Evolutionary conservation across 2,888 invertebrate genomes (phyloP), one percentile per base, ranked within the genome.

Genomic region (Sericinus montela): DNA sequence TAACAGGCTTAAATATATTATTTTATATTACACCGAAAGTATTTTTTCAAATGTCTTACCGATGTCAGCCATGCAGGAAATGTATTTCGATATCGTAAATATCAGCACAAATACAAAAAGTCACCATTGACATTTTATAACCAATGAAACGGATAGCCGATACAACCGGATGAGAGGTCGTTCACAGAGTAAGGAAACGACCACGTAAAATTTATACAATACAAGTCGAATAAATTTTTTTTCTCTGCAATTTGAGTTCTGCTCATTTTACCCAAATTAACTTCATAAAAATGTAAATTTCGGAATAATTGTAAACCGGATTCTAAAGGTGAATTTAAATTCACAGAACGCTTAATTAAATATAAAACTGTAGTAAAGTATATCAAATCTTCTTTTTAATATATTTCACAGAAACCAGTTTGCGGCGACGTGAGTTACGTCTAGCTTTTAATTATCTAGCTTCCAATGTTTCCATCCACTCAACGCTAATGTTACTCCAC

Each of bases 81-180:
- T 19, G 41, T 16, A 47, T 42, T 42, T 36, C 42, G 42, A 19
- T 15, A 19, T 10, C 32, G 14, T 43, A 48, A 48, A 48, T n/a
- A 32, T 30, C n/a, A 30, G 23, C 19, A 37, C 23, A 43, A 48
- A 48, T 23, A 32, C 25, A 48, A 34, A 45, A 49, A 49, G 40
- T 40, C 25, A 35, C 39, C 45, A 30, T 45, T 49, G 42, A 40
- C 45, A 49, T 45, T 49, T 49, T 40, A 49, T 49, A 49, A 40
- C 36, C 45, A 45, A 45, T 49, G 40, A 49, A 49, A 49, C 36
- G 36, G 40, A 49, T 45, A 34, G 28, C 39, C 48, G 39, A 48
- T 32, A 48, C 48, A 25, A 44, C 38, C 35, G 29, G 35, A 45
- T 23, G 10, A 15, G 30, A 11, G 36, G 30, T 45, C 40, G 35